phyloP scores from a whole-genome alignment of 2,113 vertebrate genomes.

The Eidolon helvum region DNA sequence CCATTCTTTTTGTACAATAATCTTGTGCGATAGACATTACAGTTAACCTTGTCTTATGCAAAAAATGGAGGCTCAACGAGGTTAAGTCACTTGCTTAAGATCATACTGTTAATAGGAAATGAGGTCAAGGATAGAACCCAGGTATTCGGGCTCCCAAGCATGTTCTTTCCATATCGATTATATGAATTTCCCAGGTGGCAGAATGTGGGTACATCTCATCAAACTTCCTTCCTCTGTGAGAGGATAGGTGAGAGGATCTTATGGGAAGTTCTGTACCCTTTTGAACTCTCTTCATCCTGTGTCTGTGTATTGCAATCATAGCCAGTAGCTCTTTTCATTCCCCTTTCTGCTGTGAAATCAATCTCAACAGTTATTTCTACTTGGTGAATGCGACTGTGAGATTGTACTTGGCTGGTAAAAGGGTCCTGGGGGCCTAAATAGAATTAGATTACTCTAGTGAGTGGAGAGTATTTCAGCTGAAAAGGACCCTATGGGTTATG shows the following conservation, averaged over 20 bases:
- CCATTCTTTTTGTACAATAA: neutral
- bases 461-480: neutral
- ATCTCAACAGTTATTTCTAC: neutral
- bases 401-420: neutral
- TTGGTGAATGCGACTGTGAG: neutral
- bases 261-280: neutral
- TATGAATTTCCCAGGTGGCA: neutral
- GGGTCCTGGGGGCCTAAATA: neutral
- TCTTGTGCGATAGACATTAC: neutral
- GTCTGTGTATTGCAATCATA: neutral
- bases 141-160: neutral
- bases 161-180: neutral
- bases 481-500: neutral
- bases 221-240: neutral
- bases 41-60: neutral
- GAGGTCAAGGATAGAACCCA: neutral
- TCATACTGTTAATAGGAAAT: neutral
- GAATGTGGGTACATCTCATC: neutral
- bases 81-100: neutral
- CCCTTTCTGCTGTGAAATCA: neutral
- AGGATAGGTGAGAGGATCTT: neutral
- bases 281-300: neutral
- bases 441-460: neutral
- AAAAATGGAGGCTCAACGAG: neutral
- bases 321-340: neutral